phyloP scores from a whole-genome alignment of 2,888 invertebrate species.

The Ferrisia virgata region DNA sequence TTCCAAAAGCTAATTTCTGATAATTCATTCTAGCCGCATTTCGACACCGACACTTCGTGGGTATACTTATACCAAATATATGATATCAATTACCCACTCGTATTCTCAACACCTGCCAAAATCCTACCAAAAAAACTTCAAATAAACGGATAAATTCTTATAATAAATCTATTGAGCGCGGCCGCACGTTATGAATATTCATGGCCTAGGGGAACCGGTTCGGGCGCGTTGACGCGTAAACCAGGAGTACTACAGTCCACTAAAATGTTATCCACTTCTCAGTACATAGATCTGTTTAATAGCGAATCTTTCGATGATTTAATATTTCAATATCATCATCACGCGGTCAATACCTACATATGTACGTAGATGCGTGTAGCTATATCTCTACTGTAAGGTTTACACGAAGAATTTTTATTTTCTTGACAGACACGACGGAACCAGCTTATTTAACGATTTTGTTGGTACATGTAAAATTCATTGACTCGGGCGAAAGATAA shows the following conservation, averaged over 20 bases:
- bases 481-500: background rate
- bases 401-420: background rate
- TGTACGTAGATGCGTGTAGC: too few species aligned
- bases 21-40: background rate
- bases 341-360: too few species aligned
- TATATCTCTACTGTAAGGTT: background rate
- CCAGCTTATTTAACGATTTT: background rate
- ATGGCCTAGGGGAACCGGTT: background rate
- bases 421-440: background rate
- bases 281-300: background rate
- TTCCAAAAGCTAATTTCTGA: background rate
- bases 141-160: background rate
- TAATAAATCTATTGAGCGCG: background rate
- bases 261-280: too few species aligned
- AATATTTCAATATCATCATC: background rate
- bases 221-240: background rate
- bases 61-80: too few species aligned
- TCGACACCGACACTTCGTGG: background rate
- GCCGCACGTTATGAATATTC: background rate
- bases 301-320: background rate
- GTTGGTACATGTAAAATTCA: background rate
- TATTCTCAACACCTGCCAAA: background rate
- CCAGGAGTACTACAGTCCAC: background rate
- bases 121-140: background rate
- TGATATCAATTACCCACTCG: background rate